Base-by-base conservation (phyloP, 2,113 vertebrate genomes). In the Takifugu bimaculatus region DNA sequence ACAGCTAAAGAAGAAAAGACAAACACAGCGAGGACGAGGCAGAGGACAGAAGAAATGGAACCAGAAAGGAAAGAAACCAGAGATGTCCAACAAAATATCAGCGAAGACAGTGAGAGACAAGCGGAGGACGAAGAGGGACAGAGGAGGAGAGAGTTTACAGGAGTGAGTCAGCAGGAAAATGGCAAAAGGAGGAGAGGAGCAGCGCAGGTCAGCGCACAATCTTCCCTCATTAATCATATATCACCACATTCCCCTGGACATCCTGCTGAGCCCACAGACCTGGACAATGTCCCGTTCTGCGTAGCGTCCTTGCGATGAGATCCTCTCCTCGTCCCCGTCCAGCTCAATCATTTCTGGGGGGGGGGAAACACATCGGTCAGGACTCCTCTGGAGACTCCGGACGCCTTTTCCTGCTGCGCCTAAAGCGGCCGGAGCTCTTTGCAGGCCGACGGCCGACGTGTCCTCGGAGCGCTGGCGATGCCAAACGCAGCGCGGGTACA, bases 281-380 rank as follows among this genome's bases (percentile, higher is more conserved):
- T 99, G 97, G 45, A 99, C 97, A 67, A 99, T 99, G 84, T 99
- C 97, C 78, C 97, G 91, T 89, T 99, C 97, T 0, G 97, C 97
- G 51, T 90, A 95, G 54, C 92, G 92, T 87, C 96, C 97, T 87
- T 96, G 94, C 67, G 97, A 98, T 13, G 97, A 98, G 74, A 99
- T 92, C 75, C 97, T 91, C 64, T 97, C 92, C 67, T 97, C 93
- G 77, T 99, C 97, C 28, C 96, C 97, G 80, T 99, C 97, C 85
- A 99, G 78, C 85, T 99, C 96, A 39, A 96, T 91, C 97, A 99
- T 99, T 63, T 97, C 97, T 98, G 74, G 35, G 35, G 62, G n/a
- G 11, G 43, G 54, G 52, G 32, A 62, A 77, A 56, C 45, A 79
- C 77, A 84, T 68, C 52, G 26, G 70, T 76, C 59, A 71, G 9